A percentile compares a stretch with the other conserved stretches of the same genome.
Evolutionary conservation across 1,140 invertebrate species (phyloP).

Genomic region (Ylistrum balloti): DNA sequence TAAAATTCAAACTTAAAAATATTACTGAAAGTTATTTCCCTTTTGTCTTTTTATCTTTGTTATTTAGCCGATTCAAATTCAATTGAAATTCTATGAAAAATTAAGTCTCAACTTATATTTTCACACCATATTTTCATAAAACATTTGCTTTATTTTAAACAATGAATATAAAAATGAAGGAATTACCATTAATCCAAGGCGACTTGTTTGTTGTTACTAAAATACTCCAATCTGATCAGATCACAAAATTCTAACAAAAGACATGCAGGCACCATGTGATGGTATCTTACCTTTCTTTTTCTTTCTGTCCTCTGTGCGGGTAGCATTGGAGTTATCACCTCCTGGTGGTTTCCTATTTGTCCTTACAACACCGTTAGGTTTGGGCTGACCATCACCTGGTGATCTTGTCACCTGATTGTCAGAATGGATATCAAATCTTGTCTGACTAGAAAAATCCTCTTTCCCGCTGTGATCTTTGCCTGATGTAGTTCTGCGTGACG

Average conservation of each 20-base stretch:
- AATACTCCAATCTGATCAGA: neutral
- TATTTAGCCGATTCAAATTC: too few species aligned
- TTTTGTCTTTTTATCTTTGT: too few species aligned
- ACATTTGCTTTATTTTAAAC: too few species aligned
- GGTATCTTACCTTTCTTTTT: neutral
- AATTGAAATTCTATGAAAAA: too few species aligned
- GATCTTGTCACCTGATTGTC: neutral
- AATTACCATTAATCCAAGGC: neutral
- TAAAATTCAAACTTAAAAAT: too few species aligned
- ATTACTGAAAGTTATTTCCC: too few species aligned
- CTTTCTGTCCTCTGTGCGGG: neutral
- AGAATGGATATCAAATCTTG: constrained; percentile 69
- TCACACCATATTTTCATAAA: too few species aligned
- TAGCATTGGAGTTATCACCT: neutral
- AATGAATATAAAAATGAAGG: neutral
- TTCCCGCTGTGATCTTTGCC: constrained; percentile 43
- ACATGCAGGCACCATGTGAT: constrained; percentile 6
- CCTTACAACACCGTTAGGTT: neutral
- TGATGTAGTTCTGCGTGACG: neutral
- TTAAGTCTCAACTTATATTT: too few species aligned
- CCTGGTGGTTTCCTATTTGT: constrained; percentile 3
- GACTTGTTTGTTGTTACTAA: neutral
- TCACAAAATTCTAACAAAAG: neutral
- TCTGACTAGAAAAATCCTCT: constrained; percentile 60
- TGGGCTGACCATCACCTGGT: neutral